Conservation (phyloP, 2,797 vertebrate genomes). For the Capromys pilorides region DNA sequence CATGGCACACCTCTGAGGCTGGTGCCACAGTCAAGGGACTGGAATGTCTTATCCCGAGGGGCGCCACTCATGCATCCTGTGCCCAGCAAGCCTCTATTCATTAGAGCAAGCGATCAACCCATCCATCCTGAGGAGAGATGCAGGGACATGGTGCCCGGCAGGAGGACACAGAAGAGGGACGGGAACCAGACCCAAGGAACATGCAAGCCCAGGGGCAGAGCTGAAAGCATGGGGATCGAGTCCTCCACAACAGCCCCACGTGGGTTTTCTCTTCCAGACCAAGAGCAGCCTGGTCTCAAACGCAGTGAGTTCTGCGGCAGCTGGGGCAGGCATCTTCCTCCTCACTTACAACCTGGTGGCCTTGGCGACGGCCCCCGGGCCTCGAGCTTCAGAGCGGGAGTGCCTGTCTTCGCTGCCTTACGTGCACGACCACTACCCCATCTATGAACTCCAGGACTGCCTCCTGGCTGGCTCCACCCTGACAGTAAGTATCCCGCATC, state of each 20-base stretch:
- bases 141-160: neutral
- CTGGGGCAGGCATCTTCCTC: conserved; percentile 26
- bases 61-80: neutral
- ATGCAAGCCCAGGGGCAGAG: no score
- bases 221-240: accelerated
- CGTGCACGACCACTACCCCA: neutral
- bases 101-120: neutral
- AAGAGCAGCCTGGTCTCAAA: conserved; percentile 11
- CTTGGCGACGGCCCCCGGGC: neutral
- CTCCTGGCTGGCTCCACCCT: neutral
- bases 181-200: neutral
- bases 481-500: conserved; percentile 53
- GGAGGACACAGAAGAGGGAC: neutral
- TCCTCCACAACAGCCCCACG: neutral
- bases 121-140: neutral
- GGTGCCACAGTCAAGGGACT: neutral
- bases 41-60: neutral
- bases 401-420: neutral
- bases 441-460: neutral
- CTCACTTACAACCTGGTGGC: neutral
- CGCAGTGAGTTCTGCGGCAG: neutral
- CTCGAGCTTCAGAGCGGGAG: neutral
- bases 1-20: neutral
- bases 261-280: conserved; percentile 51
- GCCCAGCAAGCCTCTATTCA: neutral